Evolutionary conservation across 2,113 vertebrate genomes (phyloP), one percentile per base, ranked within the genome.

Genomic region (Sturnus vulgaris): DNA sequence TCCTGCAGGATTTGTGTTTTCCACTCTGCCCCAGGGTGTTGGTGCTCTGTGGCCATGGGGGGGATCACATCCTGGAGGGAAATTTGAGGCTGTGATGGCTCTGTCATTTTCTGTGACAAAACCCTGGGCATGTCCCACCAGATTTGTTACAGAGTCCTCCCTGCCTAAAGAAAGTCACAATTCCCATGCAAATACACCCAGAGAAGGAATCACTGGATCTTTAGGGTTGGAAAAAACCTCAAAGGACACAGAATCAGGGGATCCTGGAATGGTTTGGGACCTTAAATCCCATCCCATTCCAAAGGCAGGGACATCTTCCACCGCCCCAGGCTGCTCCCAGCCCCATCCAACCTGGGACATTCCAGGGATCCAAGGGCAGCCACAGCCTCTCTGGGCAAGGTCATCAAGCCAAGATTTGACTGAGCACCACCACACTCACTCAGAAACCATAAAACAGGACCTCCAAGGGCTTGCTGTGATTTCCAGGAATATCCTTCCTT

Each of bases 11-110:
- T 8, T 52, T 27, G 10, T 15, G 50, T 33, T 66, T 60, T 18
- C 35, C 0, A 0, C 69, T n/a, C 47, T 28, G 69, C 52, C 73
- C 1, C 2, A 9, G 76, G 66, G 24, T 2, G 2, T 21, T 24
- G 69, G 22, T 37, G 72, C 47, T 21, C 71, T 4, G 0, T 3
- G 9, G 27, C 31, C 12, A 0, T 0, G 23, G n/a, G 53, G 53
- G 49, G 64, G 1, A 11, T 46, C 15, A 4, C n/a, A 4, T 19
- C 4, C 5, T 60, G 30, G 7, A n/a, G 79, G 56, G 22, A 4
- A 31, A 4, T 27, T 24, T 11, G 3, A 42, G 90, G 25, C 46
- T 42, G 4, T 1, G 21, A 30, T 33, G 64, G 39, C 77, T 86
- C 55, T 76, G 59, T 28, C 23, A 3, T 39, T 39, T 39, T 39